Evolutionary conservation across 2,888 invertebrate species (phyloP).

Genomic region (Helleia helle): DNA sequence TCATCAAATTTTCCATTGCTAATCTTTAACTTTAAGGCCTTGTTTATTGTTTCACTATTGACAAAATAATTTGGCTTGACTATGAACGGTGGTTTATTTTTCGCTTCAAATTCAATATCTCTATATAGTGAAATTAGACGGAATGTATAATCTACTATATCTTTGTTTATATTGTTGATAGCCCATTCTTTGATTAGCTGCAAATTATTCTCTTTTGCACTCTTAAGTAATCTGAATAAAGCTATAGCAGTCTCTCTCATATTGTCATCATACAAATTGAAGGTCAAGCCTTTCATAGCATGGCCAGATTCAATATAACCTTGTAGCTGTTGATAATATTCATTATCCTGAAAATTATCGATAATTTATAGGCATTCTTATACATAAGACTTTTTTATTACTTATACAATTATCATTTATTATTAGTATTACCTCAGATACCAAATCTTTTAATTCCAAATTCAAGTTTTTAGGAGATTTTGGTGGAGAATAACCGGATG

Average conservation of each 20-base stretch:
- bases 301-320: constrained; percentile 35
- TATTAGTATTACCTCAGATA: constrained; percentile 23
- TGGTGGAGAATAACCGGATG: constrained; percentile 30
- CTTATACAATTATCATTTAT: neutral
- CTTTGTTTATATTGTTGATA: constrained; percentile 54
- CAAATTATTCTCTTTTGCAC: constrained; percentile 41
- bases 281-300: constrained; percentile 47
- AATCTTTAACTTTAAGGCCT: constrained; percentile 44
- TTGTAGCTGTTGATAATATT: constrained; percentile 32
- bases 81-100: constrained; percentile 58
- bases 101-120: constrained; percentile 26
- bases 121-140: constrained; percentile 54
- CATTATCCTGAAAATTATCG: constrained; percentile 36
- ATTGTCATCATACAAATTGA: constrained; percentile 60
- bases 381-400: neutral
- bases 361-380: too few relatives aligned
- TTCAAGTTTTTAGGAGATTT: constrained; percentile 24
- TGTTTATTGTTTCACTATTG: constrained; percentile 48
- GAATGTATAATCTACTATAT: constrained; percentile 61
- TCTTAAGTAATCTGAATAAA: constrained; percentile 56
- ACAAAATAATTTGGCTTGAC: constrained; percentile 55
- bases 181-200: constrained; percentile 48
- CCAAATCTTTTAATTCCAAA: constrained; percentile 23
- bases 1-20: constrained; percentile 28
- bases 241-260: constrained; percentile 58